These are phyloP conservation scores for Pterophyllum scalare DNA, from an alignment of 2,113 vertebrate genomes.

Conservation along the genomic window DNA sequence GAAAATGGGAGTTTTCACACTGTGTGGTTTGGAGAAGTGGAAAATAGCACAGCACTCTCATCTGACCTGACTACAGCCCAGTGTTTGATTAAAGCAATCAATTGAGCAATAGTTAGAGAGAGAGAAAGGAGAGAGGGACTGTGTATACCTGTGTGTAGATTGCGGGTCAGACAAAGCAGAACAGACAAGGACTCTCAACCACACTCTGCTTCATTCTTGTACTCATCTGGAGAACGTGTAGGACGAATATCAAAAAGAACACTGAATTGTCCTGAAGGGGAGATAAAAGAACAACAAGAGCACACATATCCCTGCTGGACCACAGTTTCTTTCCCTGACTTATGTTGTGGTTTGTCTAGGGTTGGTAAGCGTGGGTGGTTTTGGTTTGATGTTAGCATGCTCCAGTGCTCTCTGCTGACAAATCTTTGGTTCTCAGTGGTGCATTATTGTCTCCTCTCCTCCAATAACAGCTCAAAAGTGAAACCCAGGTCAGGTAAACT, in stretches of 20 bases:
- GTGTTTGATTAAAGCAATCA: conserved; percentile 70
- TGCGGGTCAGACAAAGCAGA: conserved; percentile 54
- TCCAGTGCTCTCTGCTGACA: conserved; percentile 24
- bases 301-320: conserved; percentile 3
- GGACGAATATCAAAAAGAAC: conserved; percentile 51
- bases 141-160: conserved; percentile 17
- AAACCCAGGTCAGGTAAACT: conserved; percentile 31
- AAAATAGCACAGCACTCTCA: conserved; percentile 46
- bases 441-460: conserved; percentile 13
- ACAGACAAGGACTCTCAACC: conserved; percentile 57
- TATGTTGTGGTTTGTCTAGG: not conserved
- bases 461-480: conserved; percentile 28
- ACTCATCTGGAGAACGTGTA: conserved; percentile 58
- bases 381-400: conserved; percentile 29
- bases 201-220: conserved; percentile 46
- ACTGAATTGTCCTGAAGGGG: conserved; percentile 32
- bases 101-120: conserved; percentile 21
- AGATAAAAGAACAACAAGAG: conserved; percentile 50
- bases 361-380: conserved; percentile 44
- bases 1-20: conserved; percentile 42
- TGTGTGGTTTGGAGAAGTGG: conserved; percentile 48
- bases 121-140: conserved; percentile 9
- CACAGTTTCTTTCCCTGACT: conserved; percentile 25
- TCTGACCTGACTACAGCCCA: conserved; percentile 14
- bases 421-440: conserved; percentile 43